Percentiles rank a stretch among this genome's conserved stretches.
Conservation (phyloP, 2,113 vertebrate species). For the Hippocampus comes region DNA sequence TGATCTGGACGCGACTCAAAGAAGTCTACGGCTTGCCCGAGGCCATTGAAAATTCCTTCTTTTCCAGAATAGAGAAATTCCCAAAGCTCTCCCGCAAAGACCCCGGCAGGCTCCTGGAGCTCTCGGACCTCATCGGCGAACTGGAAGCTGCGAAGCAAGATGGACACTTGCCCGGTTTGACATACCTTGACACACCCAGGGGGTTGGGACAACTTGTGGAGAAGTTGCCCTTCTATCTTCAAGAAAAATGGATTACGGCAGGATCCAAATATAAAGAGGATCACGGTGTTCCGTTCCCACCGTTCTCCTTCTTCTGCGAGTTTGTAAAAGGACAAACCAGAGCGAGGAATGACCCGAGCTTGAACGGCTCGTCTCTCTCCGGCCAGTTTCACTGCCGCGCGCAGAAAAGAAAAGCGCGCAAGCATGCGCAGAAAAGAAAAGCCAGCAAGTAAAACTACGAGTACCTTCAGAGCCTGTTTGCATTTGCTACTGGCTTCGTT, state of each 20-base stretch:
- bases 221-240: background rate
- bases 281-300: background rate
- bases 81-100: background rate
- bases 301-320: background rate
- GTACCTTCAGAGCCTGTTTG: too few species aligned
- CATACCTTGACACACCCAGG: background rate
- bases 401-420: background rate
- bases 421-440: background rate
- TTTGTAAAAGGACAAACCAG: background rate
- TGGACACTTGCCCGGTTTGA: background rate
- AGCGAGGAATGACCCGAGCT: background rate
- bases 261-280: background rate
- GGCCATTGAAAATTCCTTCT: background rate
- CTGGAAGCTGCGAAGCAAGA: background rate
- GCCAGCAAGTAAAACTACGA: too few species aligned
- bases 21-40: background rate
- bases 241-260: background rate
- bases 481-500: background rate
- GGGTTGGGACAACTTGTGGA: background rate
- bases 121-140: background rate
- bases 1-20: background rate
- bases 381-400: background rate
- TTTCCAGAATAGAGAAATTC: background rate
- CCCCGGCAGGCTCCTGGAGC: background rate
- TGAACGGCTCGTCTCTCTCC: background rate